These are phyloP conservation scores for Sebastes nivosus DNA, from an alignment of 2,797 vertebrate species.

Conservation along the genomic window DNA sequence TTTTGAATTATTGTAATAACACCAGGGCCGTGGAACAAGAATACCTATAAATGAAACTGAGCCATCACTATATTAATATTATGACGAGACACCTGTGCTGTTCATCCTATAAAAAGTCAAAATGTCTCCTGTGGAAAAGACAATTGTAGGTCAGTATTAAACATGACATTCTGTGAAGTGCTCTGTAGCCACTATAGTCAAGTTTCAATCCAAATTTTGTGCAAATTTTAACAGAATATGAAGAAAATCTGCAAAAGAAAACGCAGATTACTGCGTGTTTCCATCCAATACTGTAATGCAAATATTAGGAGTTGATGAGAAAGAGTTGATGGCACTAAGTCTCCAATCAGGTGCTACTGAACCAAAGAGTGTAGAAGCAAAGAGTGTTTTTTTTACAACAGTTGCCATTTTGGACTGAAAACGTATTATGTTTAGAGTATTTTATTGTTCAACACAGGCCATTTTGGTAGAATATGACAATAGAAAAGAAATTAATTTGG, in stretches of 20 bases:
- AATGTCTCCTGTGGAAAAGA: neutral
- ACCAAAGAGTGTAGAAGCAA: neutral
- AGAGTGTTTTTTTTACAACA: too few species aligned
- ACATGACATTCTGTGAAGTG: neutral
- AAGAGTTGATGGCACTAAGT: neutral
- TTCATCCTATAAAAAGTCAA: neutral
- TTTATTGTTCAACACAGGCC: too few species aligned
- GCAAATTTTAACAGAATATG: neutral
- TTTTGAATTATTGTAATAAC: neutral
- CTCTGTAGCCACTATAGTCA: neutral
- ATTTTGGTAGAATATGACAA: too few species aligned
- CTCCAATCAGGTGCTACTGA: neutral
- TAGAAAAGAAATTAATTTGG: too few species aligned
- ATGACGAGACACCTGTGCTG: neutral
- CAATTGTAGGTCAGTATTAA: neutral
- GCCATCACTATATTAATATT: neutral
- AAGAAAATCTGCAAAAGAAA: neutral
- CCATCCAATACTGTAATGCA: neutral
- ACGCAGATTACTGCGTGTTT: neutral
- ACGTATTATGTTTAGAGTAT: too few species aligned
- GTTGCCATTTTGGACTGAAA: accelerated
- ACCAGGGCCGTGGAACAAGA: neutral
- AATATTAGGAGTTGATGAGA: neutral
- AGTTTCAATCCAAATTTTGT: neutral
- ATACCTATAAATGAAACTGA: neutral